Conservation (phyloP, 2,888 invertebrate species). For the Antheraea assamensis region DNA sequence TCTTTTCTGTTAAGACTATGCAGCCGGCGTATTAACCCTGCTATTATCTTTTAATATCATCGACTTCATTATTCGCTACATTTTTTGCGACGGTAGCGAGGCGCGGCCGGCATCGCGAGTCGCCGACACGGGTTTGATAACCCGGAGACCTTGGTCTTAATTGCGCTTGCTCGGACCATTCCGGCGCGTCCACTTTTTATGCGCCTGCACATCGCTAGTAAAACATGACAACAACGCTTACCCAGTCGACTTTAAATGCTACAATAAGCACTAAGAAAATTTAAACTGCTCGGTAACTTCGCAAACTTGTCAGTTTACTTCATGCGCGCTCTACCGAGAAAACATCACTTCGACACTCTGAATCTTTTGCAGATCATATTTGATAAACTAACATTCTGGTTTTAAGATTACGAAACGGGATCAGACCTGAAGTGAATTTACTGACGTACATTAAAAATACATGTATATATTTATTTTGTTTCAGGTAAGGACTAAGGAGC, state of each 20-base stretch:
- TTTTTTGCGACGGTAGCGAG: conserved; percentile 75
- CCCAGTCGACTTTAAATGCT: conserved; percentile 64
- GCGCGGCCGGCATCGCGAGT: conserved; percentile 68
- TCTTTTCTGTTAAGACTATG: conserved; percentile 41
- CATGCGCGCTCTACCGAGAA: conserved; percentile 70
- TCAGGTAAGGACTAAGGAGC: conserved; percentile 44
- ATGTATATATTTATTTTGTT: conserved; percentile 46
- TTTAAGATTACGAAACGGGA: conserved; percentile 42
- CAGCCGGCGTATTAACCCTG: conserved; percentile 68
- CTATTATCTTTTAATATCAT: conserved; percentile 80
- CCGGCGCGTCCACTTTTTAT: conserved; percentile 79
- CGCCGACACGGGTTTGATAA: conserved; percentile 80
- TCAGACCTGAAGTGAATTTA: conserved; percentile 25
- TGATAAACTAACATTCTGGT: conserved; percentile 55
- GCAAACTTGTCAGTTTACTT: conserved; percentile 59
- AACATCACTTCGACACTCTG: conserved; percentile 53
- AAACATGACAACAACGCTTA: conserved; percentile 71
- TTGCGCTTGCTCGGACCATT: conserved; percentile 80
- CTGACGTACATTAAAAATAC: not conserved
- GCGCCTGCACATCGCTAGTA: conserved; percentile 80
- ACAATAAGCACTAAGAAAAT: conserved; percentile 57
- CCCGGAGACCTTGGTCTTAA: conserved; percentile 82
- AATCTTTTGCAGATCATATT: conserved; percentile 59
- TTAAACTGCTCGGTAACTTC: conserved; percentile 51
- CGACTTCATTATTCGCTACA: conserved; percentile 76